Conservation (phyloP, 2,797 vertebrate species). For the Arrhamphus sclerolepis region DNA sequence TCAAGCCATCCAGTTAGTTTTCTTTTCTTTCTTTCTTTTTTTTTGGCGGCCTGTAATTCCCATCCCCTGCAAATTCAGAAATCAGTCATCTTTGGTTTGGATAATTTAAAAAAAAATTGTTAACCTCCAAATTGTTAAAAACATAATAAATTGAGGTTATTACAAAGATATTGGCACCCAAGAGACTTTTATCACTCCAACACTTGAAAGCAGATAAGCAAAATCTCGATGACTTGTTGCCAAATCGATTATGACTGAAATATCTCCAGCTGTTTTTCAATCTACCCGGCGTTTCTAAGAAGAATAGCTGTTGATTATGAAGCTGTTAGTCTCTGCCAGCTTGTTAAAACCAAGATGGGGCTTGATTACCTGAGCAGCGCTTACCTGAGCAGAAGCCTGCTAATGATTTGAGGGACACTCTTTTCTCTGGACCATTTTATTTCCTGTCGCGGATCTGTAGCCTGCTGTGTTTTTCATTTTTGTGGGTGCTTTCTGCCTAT, state of each 20-base stretch:
- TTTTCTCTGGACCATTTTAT: slow-evolving; percentile 13
- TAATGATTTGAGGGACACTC: slow-evolving; percentile 26
- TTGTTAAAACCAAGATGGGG: slow-evolving; percentile 16
- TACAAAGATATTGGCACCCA: slow-evolving; percentile 5
- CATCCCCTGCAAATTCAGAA: slow-evolving; percentile 22
- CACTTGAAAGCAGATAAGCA: slow-evolving; percentile 24
- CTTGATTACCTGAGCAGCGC: slow-evolving; percentile 42
- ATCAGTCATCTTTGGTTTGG: slow-evolving; percentile 21
- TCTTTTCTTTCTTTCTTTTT: slow-evolving; percentile 8
- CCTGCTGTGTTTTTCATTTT: slow-evolving; percentile 19
- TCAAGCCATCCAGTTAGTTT: slow-evolving; percentile 11
- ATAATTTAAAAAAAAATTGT: slow-evolving; percentile 14
- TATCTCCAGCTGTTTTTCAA: slow-evolving; percentile 58
- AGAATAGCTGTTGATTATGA: slow-evolving; percentile 56
- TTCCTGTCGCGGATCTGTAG: slow-evolving; percentile 1
- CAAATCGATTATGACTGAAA: slow-evolving; percentile 57
- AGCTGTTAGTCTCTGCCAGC: slow-evolving; percentile 29
- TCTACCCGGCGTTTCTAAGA: slow-evolving; percentile 42
- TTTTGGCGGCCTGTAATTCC: slow-evolving; percentile 11
- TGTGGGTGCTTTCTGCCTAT: not conserved
- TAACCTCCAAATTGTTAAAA: not conserved
- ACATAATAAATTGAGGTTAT: slow-evolving; percentile 19
- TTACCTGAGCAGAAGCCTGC: slow-evolving; percentile 15
- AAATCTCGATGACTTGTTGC: slow-evolving; percentile 27
- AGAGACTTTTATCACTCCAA: slow-evolving; percentile 18